A percentile compares a stretch with the other conserved stretches of the same genome.
Conservation (phyloP, 1,140 invertebrate genomes). For the Achatina immaculata region DNA sequence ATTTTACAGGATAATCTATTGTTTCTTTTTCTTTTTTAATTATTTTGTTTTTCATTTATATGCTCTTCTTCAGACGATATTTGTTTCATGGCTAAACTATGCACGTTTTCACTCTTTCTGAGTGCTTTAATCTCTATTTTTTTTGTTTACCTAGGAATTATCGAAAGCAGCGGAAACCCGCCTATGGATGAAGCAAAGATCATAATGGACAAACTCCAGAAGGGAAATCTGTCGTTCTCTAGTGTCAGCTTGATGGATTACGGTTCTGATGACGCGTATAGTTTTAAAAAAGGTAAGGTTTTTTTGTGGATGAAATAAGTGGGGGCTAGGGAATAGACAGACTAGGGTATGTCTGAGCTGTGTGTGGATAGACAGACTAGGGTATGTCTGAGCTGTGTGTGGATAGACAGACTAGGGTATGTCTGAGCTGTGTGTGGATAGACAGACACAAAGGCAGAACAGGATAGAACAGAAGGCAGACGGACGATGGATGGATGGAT, state of each 20-base stretch:
- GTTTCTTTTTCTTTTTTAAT: too few species aligned
- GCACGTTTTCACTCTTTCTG: neutral
- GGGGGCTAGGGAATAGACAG: neutral
- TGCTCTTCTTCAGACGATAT: neutral
- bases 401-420: neutral
- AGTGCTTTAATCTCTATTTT: neutral
- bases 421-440: neutral
- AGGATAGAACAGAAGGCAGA: too few species aligned
- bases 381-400: neutral
- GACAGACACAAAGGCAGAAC: neutral
- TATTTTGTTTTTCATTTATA: too few species aligned
- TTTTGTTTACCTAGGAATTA: neutral
- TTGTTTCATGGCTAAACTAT: neutral
- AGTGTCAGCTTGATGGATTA: neutral
- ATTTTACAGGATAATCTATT: too few species aligned
- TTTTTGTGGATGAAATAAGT: neutral
- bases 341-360: neutral
- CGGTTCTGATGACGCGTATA: constrained; percentile 10
- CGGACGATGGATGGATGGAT: too few species aligned
- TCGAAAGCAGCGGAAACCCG: neutral
- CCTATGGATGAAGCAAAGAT: neutral
- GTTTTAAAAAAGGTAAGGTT: constrained; percentile 19
- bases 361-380: neutral
- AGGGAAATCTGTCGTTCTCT: neutral
- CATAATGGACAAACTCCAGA: neutral